A percentile compares a stretch with the other conserved stretches of the same genome.
These are phyloP conservation scores for Rhinogobio ventralis DNA, from an alignment of 2,797 vertebrate species.

Conservation along the genomic window DNA sequence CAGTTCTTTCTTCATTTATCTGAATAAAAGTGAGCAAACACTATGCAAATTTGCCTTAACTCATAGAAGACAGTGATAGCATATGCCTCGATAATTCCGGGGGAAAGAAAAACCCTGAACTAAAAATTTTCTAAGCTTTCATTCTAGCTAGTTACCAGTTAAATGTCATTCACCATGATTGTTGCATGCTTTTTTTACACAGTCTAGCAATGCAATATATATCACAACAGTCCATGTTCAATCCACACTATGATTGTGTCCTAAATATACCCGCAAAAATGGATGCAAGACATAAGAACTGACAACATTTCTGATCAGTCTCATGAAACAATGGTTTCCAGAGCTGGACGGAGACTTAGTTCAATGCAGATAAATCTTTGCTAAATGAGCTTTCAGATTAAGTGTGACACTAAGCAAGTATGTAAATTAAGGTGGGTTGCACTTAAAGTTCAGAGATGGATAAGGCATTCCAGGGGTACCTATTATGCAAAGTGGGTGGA, in stretches of 20 bases:
- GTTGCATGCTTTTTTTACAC: conserved; percentile 56
- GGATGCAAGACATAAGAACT: not conserved
- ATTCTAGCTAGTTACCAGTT: conserved; percentile 49
- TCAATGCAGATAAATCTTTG: conserved; percentile 47
- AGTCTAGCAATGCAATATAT: conserved; percentile 55
- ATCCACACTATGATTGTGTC: conserved; percentile 19
- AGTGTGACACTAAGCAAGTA: conserved; percentile 55
- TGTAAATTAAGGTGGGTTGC: conserved; percentile 60
- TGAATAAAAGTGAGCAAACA: not conserved
- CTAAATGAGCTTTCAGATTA: conserved; percentile 38
- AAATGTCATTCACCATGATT: conserved; percentile 21
- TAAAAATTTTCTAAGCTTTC: conserved; percentile 54
- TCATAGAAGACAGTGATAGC: not conserved
- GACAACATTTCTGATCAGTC: conserved; percentile 12
- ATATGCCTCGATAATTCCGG: not conserved
- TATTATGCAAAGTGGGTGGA: conserved; percentile 49
- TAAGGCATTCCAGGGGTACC: conserved; percentile 73
- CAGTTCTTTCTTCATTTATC: not conserved
- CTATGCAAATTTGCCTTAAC: not conserved
- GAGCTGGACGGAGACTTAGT: conserved; percentile 58
- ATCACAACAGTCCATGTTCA: conserved; percentile 32
- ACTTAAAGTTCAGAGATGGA: conserved; percentile 66
- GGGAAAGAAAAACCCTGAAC: conserved; percentile 26
- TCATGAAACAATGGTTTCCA: conserved; percentile 12
- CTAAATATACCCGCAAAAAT: conserved; percentile 24